phyloP scores from a whole-genome alignment of 2,113 vertebrate species.

The Psophia crepitans region DNA sequence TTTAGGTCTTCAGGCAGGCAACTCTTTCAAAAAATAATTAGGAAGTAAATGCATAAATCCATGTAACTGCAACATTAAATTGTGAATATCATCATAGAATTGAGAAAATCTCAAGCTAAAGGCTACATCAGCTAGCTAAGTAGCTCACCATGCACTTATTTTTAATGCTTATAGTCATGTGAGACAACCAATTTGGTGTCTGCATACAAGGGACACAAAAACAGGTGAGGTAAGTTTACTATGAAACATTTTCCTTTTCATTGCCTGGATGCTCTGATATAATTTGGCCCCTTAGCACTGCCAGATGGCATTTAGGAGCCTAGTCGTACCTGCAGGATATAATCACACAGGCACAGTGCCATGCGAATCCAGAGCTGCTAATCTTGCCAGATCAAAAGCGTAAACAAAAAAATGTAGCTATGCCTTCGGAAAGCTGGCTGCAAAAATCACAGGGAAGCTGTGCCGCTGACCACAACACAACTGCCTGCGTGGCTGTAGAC shows the following conservation, averaged over 20 bases:
- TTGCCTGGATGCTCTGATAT: neutral
- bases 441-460: neutral
- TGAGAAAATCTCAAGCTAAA: neutral
- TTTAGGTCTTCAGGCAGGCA: neutral
- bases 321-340: neutral
- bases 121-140: neutral
- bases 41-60: constrained; percentile 5
- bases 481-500: neutral
- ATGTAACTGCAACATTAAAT: neutral
- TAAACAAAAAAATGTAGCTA: neutral
- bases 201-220: neutral
- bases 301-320: neutral
- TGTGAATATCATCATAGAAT: neutral
- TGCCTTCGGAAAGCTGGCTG: neutral
- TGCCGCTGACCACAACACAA: neutral
- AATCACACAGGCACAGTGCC: neutral
- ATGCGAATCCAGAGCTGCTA: neutral
- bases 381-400: neutral
- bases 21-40: constrained; percentile 2
- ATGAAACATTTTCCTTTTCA: neutral
- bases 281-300: neutral
- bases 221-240: neutral
- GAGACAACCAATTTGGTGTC: neutral
- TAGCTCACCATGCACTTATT: neutral
- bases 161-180: neutral